Evolutionary conservation across 2,113 vertebrate species (phyloP).

Genomic region (Glareola pratincola): DNA sequence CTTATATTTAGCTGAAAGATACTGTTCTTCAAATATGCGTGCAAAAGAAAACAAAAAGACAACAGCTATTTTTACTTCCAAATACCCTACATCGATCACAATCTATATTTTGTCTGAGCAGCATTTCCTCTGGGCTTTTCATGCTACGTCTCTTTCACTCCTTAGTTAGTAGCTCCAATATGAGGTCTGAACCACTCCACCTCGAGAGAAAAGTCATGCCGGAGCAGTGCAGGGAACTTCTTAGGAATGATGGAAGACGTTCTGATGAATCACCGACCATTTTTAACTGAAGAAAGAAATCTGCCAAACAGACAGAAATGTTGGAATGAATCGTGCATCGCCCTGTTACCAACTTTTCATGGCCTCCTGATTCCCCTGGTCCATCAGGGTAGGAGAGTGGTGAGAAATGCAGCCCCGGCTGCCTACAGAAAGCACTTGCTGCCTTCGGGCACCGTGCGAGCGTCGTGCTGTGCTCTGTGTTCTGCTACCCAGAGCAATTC

Average conservation of each 20-base stretch:
- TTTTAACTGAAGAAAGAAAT: not conserved
- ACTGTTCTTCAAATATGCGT: not conserved
- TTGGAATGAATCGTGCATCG: not conserved
- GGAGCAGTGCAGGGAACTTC: not conserved
- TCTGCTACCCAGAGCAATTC: accelerated
- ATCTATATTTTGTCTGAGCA: not conserved
- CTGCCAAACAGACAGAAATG: not conserved
- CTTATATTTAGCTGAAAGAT: not conserved
- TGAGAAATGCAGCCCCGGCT: not conserved
- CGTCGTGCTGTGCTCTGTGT: not conserved
- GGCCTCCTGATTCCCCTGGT: not conserved
- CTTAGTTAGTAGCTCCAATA: not conserved
- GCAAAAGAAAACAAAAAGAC: not conserved
- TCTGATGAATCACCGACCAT: not conserved
- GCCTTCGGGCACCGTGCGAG: accelerated
- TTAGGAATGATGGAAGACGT: not conserved
- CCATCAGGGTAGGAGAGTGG: too few relatives aligned
- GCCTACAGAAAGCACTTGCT: accelerated
- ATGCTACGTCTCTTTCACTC: not conserved
- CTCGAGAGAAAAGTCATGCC: not conserved
- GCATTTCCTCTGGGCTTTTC: not conserved
- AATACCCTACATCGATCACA: not conserved
- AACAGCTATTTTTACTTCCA: not conserved
- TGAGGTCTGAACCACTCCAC: not conserved
- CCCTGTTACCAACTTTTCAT: not conserved